Evolutionary conservation across 2,113 vertebrate genomes (phyloP).

Genomic region (Istiophorus platypterus): DNA sequence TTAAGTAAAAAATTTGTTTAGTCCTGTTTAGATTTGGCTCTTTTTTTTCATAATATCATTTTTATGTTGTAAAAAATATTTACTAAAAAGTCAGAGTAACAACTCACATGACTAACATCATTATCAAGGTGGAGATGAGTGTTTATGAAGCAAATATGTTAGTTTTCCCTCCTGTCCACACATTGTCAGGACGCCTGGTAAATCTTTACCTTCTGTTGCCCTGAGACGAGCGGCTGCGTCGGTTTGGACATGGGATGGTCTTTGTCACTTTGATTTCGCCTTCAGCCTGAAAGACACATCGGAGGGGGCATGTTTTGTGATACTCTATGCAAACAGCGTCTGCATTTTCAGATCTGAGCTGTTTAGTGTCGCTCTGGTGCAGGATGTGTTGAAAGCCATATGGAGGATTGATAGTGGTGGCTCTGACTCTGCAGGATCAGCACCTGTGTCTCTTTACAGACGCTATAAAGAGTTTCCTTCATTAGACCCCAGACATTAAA

Average conservation of each 20-base stretch:
- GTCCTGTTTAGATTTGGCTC: too few species aligned
- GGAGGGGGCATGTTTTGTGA: not conserved
- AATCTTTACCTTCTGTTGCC: slow-evolving; percentile 68
- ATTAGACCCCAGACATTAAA: not conserved
- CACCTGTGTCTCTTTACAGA: slow-evolving; percentile 40
- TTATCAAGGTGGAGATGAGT: too few species aligned
- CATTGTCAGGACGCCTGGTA: not conserved
- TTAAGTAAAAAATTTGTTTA: too few species aligned
- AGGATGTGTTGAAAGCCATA: slow-evolving; percentile 2
- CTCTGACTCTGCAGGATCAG: slow-evolving; percentile 39
- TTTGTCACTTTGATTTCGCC: slow-evolving; percentile 76
- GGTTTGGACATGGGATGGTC: not conserved
- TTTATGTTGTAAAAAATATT: too few species aligned
- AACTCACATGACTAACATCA: too few species aligned
- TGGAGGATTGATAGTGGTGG: slow-evolving; percentile 37
- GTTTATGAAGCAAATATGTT: not conserved
- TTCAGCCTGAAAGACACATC: slow-evolving; percentile 65
- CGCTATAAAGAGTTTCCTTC: slow-evolving; percentile 24
- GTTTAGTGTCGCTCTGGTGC: slow-evolving; percentile 7
- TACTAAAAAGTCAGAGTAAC: too few species aligned
- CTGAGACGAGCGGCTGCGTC: not conserved
- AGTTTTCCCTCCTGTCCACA: not conserved
- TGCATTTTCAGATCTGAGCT: not conserved
- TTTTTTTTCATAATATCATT: too few species aligned
- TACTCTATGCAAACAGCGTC: not conserved